phyloP scores from a whole-genome alignment of 1,140 invertebrate genomes.

The Euwallacea similis region DNA sequence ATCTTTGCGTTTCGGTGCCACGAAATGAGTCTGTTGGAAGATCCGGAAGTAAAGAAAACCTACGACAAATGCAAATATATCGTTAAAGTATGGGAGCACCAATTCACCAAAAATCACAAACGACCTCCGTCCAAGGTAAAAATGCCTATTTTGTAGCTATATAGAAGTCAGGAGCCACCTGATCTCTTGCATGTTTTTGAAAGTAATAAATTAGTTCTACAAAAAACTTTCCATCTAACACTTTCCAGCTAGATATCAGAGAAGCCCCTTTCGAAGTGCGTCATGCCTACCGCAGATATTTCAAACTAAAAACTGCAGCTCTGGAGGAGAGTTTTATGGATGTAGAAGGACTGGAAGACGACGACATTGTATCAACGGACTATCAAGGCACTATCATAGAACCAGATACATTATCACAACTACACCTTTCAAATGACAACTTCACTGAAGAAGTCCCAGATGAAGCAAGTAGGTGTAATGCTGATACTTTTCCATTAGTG shows the following conservation, averaged over 20 bases:
- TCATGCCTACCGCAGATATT: conserved; percentile 80
- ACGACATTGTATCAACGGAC: not conserved
- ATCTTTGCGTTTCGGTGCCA: not conserved
- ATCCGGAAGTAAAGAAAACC: conserved; percentile 45
- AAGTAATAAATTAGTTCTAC: conserved; percentile 24
- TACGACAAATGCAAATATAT: conserved; percentile 64
- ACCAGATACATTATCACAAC: conserved; percentile 13
- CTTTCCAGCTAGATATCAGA: conserved; percentile 71
- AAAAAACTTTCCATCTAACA: conserved; percentile 9
- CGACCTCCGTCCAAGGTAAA: conserved; percentile 72
- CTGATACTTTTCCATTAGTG: not conserved
- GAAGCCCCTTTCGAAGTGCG: conserved; percentile 69
- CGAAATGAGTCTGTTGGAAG: conserved; percentile 47
- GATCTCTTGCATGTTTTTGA: conserved; percentile 23
- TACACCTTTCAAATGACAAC: conserved; percentile 27
- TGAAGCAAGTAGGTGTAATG: not conserved
- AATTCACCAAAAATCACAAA: conserved; percentile 69
- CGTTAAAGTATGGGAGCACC: conserved; percentile 78
- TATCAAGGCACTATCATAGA: not conserved
- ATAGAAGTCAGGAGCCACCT: not conserved
- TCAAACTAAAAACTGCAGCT: conserved; percentile 71
- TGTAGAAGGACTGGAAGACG: conserved; percentile 51
- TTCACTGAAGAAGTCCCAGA: conserved; percentile 24
- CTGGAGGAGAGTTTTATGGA: conserved; percentile 70
- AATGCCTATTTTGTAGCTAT: conserved; percentile 11